Conservation (phyloP, 1,140 invertebrate species). For the Micrasema longulum region DNA sequence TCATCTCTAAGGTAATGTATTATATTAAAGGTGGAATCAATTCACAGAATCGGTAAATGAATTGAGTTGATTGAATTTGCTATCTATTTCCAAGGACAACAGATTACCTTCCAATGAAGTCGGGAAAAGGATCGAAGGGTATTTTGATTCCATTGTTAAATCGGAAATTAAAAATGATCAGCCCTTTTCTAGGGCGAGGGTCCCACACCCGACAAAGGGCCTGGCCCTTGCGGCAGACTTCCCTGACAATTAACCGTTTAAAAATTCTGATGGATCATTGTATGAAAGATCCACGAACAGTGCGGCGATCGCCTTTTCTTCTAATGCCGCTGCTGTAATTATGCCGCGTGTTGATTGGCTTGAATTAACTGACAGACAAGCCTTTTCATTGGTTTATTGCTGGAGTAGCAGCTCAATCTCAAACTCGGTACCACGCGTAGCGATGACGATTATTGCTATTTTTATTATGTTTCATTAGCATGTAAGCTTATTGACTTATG, state of each 20-base stretch:
- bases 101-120: constrained; percentile 8
- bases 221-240: constrained; percentile 28
- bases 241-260: constrained; percentile 52
- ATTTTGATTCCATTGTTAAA: constrained; percentile 52
- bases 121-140: constrained; percentile 26
- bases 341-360: constrained; percentile 45
- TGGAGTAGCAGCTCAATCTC: constrained; percentile 36
- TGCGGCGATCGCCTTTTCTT: constrained; percentile 22
- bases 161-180: constrained; percentile 49
- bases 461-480: no score
- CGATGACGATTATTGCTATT: no score
- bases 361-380: constrained; percentile 45
- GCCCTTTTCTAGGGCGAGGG: constrained; percentile 23
- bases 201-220: constrained; percentile 46
- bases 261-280: constrained; percentile 47
- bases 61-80: no score
- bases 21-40: no score
- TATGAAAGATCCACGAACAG: constrained; percentile 4
- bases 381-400: constrained; percentile 47
- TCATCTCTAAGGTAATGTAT: no score
- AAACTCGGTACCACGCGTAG: neutral
- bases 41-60: no score
- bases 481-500: no score
- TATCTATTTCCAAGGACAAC: no score
- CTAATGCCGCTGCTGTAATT: constrained; percentile 31